Base-by-base conservation (phyloP, 2,797 vertebrate species). In the Eulemur coronatus region DNA sequence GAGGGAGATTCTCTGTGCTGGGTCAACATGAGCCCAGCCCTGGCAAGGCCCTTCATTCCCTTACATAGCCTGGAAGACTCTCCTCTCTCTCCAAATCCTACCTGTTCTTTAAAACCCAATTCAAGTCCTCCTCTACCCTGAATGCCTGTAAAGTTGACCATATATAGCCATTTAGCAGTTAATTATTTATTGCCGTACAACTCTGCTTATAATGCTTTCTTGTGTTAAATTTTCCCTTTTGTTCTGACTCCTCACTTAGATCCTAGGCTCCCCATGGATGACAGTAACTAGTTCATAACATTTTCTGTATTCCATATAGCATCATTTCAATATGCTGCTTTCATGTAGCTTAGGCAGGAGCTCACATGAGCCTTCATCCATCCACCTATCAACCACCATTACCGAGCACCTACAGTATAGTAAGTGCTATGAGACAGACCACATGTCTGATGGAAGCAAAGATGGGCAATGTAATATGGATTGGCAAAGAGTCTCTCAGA, bases 281-380 rank as follows among this genome's bases (percentile, higher is more conserved):
- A 92, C 9, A 84, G 84, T 72, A 72, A 93, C 61, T 59, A 93
- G 70, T 93, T 70, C 28, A 30, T 69, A 81, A 70, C 20, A 91
- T 41, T 88, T 95, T 95, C 61, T 92, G 38, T 65, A 57, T 28
- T 65, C 46, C 33, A 91, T 38, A 70, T 4, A 91, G 65, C 3
- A 61, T 61, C 20, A 38, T 41, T 59, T 96, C 81, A 82, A 41
- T 69, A 82, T 17, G 13, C 65, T 35, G 1, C 9, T 80, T 95
- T 82, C 43, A 87, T 2, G 13, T 2, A 63, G 52, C 79, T 80
- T 81, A 4, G 63, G 75, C 28, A 57, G 33, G 35, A 38, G 15
- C 73, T 76, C 72, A 76, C 0, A n/a, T 50, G 65, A 90, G 38
- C n/a, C 41, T 59, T 46, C 70, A 55, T 24, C 41, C 35, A 61